Base-by-base conservation (phyloP, 2,113 vertebrate genomes). In the Mola mola region DNA sequence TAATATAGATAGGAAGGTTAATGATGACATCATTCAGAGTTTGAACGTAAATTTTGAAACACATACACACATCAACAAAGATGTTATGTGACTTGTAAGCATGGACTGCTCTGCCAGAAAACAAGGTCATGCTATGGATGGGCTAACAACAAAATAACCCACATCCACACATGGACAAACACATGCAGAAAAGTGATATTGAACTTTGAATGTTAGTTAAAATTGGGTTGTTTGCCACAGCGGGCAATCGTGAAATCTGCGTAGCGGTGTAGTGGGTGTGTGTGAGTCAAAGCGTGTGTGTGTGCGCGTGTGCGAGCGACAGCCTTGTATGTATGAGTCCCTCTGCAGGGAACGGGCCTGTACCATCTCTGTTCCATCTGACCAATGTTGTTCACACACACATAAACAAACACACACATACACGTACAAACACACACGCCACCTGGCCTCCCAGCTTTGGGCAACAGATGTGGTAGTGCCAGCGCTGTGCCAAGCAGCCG, bases 391-490 rank as follows among this genome's bases (percentile, higher is more conserved):
- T 80, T 73, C 84, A 41, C 60, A 57, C 70, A 63, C 82, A 53
- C 69, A 57, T 11, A 59, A 17, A 51, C 70, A 69, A 58, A 59
- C 72, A 67, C 29, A 55, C 28, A 31, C 43, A 28, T 37, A 29
- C 34, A 46, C 49, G 48, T 13, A 55, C 31, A 47, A 33, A 52
- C 78, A 87, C 79, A 79, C 65, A 75, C 79, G 55, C 92, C 92
- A 91, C 91, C 92, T 92, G 90, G 84, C 87, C 87, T 88, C 88
- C 82, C 90, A 92, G 91, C 90, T 92, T 92, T 92, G 87, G 87
- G 90, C 91, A 91, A 89, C 92, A 93, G 91, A 92, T 93, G 91
- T 92, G 91, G 90, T 83, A 80, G 74, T 87, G 82, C 81, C 82
- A 79, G 85, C 24, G 77, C 81, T 60, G 84, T 91, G 91, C 92